Conservation (phyloP, 2,888 invertebrate species). For the Mythimna loreyi region DNA sequence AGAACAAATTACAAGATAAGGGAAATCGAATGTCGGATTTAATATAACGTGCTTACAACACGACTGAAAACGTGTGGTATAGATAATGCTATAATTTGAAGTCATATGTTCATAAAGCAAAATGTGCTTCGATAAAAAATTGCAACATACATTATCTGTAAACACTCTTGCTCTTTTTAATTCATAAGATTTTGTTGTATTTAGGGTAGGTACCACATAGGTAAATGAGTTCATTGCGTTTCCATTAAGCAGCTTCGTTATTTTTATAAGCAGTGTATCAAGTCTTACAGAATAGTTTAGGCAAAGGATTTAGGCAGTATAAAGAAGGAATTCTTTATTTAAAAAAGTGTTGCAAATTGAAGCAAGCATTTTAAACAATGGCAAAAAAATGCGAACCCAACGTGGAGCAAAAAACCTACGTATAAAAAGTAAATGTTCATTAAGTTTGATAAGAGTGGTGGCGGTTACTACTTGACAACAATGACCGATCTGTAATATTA, state of each 20-base stretch:
- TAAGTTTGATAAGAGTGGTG: constrained; percentile 42
- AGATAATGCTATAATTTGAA: constrained; percentile 28
- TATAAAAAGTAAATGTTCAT: constrained; percentile 43
- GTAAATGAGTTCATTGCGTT: background rate
- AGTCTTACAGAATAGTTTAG: background rate
- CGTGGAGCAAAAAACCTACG: background rate
- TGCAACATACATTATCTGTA: constrained; percentile 4
- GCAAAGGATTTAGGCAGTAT: background rate
- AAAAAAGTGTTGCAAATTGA: background rate
- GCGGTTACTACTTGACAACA: constrained; percentile 52
- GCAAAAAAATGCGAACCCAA: background rate
- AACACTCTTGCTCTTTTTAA: background rate
- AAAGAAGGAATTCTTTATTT: too few species aligned
- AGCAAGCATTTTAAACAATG: background rate
- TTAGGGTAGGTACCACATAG: background rate
- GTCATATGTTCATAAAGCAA: constrained; percentile 14
- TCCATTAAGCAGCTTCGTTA: background rate
- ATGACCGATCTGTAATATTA: constrained; percentile 52
- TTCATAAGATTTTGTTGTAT: background rate
- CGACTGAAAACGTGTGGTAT: constrained; percentile 31
- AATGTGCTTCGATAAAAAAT: background rate
- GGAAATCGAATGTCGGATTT: constrained; percentile 18
- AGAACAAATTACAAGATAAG: constrained; percentile 24
- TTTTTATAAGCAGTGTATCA: background rate
- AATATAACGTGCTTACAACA: constrained; percentile 22